Conservation (phyloP, 1,140 invertebrate genomes). For the Heliconius melpomene region DNA sequence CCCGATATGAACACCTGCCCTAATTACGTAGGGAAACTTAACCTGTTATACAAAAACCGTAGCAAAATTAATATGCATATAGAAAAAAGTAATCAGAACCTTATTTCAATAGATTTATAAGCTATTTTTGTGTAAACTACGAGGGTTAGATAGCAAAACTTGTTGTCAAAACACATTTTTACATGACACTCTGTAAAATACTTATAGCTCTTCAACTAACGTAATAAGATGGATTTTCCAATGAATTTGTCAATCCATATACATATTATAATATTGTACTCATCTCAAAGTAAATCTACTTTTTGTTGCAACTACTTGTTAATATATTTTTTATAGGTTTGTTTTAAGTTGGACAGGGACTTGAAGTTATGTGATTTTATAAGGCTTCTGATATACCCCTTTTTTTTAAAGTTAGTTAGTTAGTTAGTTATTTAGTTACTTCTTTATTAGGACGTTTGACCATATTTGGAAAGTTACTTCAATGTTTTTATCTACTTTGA, state of each 20-base stretch:
- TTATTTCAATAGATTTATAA: slow-evolving; percentile 28
- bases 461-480: neutral
- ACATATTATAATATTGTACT: slow-evolving; percentile 20
- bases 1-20: slow-evolving; percentile 66
- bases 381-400: slow-evolving; percentile 10
- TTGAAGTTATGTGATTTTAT: slow-evolving; percentile 27
- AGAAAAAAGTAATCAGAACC: neutral
- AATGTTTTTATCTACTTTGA: neutral
- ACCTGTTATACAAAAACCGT: slow-evolving; percentile 51
- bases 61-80: slow-evolving; percentile 13
- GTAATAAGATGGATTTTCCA: slow-evolving; percentile 10
- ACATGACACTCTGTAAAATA: neutral
- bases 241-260: neutral
- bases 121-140: slow-evolving; percentile 30
- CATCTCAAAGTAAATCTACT: slow-evolving; percentile 39
- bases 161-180: neutral
- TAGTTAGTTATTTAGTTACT: neutral
- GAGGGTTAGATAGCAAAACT: neutral
- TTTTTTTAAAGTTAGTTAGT: neutral
- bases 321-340: slow-evolving; percentile 65
- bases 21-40: slow-evolving; percentile 58
- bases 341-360: slow-evolving; percentile 24
- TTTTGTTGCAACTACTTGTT: slow-evolving; percentile 65
- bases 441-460: neutral
- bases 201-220: neutral